Conservation (phyloP, 2,888 invertebrate genomes). For the Acanthacorydalis orientalis region DNA sequence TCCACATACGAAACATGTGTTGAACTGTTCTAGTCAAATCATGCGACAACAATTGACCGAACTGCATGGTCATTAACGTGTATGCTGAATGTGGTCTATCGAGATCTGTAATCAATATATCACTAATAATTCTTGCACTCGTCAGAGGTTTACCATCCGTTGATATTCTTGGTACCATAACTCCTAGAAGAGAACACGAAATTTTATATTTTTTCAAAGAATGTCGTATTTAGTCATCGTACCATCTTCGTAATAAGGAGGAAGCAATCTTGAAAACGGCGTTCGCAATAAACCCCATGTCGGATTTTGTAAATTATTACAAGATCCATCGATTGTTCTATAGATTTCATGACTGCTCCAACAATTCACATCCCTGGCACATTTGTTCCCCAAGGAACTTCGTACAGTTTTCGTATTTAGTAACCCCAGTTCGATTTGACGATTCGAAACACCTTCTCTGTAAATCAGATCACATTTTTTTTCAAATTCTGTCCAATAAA, state of each 20-base stretch:
- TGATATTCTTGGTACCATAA: slow-evolving; percentile 38
- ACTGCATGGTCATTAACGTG: slow-evolving; percentile 60
- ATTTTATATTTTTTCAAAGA: slow-evolving; percentile 17
- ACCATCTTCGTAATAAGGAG: slow-evolving; percentile 50
- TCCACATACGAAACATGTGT: slow-evolving; percentile 41
- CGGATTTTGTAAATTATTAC: slow-evolving; percentile 56
- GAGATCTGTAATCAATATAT: slow-evolving; percentile 37
- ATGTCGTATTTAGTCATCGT: neutral
- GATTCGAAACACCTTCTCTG: slow-evolving; percentile 27
- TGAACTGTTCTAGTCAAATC: slow-evolving; percentile 57
- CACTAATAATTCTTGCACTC: slow-evolving; percentile 50
- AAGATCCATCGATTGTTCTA: slow-evolving; percentile 61
- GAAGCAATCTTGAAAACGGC: slow-evolving; percentile 45
- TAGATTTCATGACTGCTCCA: slow-evolving; percentile 32
- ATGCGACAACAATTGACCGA: slow-evolving; percentile 63
- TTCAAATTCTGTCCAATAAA: no score
- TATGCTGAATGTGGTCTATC: slow-evolving; percentile 40
- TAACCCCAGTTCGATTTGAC: slow-evolving; percentile 28
- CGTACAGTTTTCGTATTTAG: slow-evolving; percentile 25
- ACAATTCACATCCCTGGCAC: slow-evolving; percentile 27
- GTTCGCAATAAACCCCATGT: slow-evolving; percentile 56
- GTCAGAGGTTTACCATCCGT: slow-evolving; percentile 38
- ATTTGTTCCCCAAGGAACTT: slow-evolving; percentile 27
- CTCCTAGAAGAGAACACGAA: slow-evolving; percentile 36
- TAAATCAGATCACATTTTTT: slow-evolving; percentile 5